These are phyloP conservation scores for Distichodus sexfasciatus DNA, from an alignment of 2,797 vertebrate species.

Conservation along the genomic window DNA sequence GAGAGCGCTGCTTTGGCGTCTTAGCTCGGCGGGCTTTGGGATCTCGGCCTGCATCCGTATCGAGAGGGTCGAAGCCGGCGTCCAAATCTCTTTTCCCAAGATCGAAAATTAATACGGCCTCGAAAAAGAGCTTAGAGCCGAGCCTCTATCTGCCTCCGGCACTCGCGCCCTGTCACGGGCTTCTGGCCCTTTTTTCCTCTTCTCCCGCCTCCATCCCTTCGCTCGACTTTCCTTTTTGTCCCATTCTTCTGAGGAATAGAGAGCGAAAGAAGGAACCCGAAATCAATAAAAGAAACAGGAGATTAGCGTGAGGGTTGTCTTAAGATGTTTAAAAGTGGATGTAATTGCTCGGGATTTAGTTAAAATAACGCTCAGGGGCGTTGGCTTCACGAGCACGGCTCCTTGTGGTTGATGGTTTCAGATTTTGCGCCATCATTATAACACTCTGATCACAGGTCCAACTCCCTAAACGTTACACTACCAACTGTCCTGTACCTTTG, in stretches of 20 bases:
- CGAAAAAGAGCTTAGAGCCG: slow-evolving; percentile 65
- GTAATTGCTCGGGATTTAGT: slow-evolving; percentile 35
- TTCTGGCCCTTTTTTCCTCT: slow-evolving; percentile 8
- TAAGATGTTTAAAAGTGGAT: slow-evolving; percentile 45
- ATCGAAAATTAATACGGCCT: slow-evolving; percentile 70
- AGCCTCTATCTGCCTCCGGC: slow-evolving; percentile 64
- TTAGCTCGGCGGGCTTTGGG: slow-evolving; percentile 53
- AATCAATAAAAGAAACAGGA: slow-evolving; percentile 23
- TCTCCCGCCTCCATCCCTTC: too few species aligned
- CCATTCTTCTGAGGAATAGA: slow-evolving; percentile 55
- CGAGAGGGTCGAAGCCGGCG: slow-evolving; percentile 32
- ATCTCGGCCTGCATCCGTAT: slow-evolving; percentile 16
- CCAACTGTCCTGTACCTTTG: too few species aligned
- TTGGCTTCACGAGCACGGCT: too few species aligned
- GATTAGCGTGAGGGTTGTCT: slow-evolving; percentile 39
- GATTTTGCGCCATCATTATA: too few species aligned
- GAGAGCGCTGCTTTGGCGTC: slow-evolving; percentile 61
- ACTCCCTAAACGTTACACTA: too few species aligned
- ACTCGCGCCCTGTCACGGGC: slow-evolving; percentile 61
- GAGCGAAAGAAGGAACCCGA: slow-evolving; percentile 38
- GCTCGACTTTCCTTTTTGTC: too few species aligned
- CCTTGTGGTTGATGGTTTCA: too few species aligned
- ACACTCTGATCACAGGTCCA: too few species aligned
- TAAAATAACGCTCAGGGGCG: too few species aligned
- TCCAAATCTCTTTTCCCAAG: slow-evolving; percentile 47